Base-by-base conservation (phyloP, 30 jellyfish, hydroid and myxozoan genomes). In the Haliclystus octoradiatus region DNA sequence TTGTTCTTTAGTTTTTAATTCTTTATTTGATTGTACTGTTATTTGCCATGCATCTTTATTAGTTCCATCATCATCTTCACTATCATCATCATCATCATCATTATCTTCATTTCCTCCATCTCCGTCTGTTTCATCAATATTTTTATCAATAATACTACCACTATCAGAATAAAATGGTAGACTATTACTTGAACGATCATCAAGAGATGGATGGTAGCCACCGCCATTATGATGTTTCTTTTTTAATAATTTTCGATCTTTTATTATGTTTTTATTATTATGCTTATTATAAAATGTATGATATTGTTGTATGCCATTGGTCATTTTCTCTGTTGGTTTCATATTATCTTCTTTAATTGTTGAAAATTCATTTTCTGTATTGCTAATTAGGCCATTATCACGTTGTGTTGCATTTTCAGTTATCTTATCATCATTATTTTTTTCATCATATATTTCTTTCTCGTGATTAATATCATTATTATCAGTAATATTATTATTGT, bases 41-140 rank as follows among this genome's bases (percentile, higher is more conserved):
- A 27, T 15, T 34, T 27, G 22, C 57, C 76, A 75, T 9, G 19
- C 69, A 49, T n/a, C n/a, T 64, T 75, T 23, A 65, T 29, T 31
- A 74, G 61, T 63, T 68, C 79, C 76, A 52, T 50, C 84, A 63
- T 22, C 40, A 79, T 35, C 53, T 22, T 52, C 34, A 32, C 12
- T 34, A 31, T 69, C n/a, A 24, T 60, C 32, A 29, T 27, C 60
- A n/a, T 62, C 30, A 2, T 50, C 50, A 26, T 35, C 68, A 19
- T 33, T 34, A 52, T 63, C 51, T 71, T 53, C 84, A 30, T 63
- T 31, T 31, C 49, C 69, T 32, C 26, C 31, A 7, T 66, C 32
- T 76, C 65, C 69, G 50, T n/a, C 73, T 49, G 66, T 52, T 1
- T 26, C 70, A 40, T 63, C 69, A 27, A 15, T 28, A 25, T 66